These are phyloP conservation scores for Scaptomyza hsui DNA, from an alignment of 1,140 invertebrate species.

Conservation along the genomic window DNA sequence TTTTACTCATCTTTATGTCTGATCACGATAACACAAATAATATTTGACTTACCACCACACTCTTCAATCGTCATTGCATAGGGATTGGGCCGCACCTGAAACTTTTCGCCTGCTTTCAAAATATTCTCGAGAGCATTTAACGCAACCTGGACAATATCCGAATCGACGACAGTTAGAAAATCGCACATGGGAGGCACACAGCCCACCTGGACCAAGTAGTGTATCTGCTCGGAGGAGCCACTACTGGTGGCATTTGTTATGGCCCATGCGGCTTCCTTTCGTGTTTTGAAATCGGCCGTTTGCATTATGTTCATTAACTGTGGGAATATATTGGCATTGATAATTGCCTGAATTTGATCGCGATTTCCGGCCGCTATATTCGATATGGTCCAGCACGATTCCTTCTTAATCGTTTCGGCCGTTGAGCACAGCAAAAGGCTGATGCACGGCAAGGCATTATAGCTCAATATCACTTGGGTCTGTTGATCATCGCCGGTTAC, in stretches of 20 bases:
- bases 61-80: slow-evolving; percentile 97
- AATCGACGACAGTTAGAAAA: slow-evolving; percentile 95
- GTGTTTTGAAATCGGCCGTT: slow-evolving; percentile 97
- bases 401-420: slow-evolving; percentile 96
- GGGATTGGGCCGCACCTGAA: slow-evolving; percentile 91
- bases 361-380: slow-evolving; percentile 99
- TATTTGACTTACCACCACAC: slow-evolving; percentile 93
- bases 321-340: slow-evolving; percentile 98
- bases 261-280: slow-evolving; percentile 99
- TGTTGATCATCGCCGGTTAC: slow-evolving; percentile 99
- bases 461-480: slow-evolving; percentile 97
- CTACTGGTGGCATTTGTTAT: slow-evolving; percentile 99
- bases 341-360: slow-evolving; percentile 96
- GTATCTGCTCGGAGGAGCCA: slow-evolving; percentile 96
- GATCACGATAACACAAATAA: not conserved
- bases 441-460: slow-evolving; percentile 94
- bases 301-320: slow-evolving; percentile 95
- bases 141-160: slow-evolving; percentile 98
- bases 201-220: slow-evolving; percentile 87
- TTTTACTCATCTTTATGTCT: not conserved
- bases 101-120: slow-evolving; percentile 94
- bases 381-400: slow-evolving; percentile 99
- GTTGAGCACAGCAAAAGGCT: slow-evolving; percentile 90
- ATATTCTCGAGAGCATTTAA: slow-evolving; percentile 98
- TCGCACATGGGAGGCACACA: slow-evolving; percentile 98